Conservation (phyloP, 2,888 invertebrate species). For the Notodromas monacha region DNA sequence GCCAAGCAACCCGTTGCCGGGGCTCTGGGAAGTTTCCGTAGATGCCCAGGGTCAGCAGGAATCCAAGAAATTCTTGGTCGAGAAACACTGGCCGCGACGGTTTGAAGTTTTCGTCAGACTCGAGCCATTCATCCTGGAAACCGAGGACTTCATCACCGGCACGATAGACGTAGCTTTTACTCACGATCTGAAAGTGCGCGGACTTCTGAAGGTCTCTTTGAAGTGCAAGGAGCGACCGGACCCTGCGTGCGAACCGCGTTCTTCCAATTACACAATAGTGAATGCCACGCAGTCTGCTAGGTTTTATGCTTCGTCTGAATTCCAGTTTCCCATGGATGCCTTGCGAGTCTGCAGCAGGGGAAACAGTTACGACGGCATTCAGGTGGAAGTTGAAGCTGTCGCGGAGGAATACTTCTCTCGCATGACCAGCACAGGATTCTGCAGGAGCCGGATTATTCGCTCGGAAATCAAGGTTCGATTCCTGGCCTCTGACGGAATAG, state of each 20-base stretch:
- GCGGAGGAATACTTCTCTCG: conserved; percentile 9
- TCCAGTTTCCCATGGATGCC: conserved; percentile 5
- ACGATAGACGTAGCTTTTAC: too few relatives aligned
- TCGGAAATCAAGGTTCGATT: conserved; percentile 8
- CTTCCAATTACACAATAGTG: too few relatives aligned
- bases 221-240: too few relatives aligned
- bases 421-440: conserved; percentile 8
- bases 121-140: conserved; percentile 11
- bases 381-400: conserved; percentile 8
- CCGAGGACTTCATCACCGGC: conserved; percentile 10
- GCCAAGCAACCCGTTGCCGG: too few relatives aligned
- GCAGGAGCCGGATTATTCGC: conserved; percentile 8
- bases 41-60: conserved; percentile 15
- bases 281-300: too few relatives aligned
- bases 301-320: too few relatives aligned
- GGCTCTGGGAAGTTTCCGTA: conserved; percentile 16
- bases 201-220: too few relatives aligned
- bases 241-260: neutral
- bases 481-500: conserved; percentile 8
- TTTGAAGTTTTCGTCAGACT: conserved; percentile 13
- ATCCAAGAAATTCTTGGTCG: conserved; percentile 15
- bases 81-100: conserved; percentile 16
- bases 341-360: conserved; percentile 4
- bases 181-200: too few relatives aligned
- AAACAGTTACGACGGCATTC: conserved; percentile 8